Conservation (phyloP, 2,888 invertebrate species). For the Agriopis aurantiaria region DNA sequence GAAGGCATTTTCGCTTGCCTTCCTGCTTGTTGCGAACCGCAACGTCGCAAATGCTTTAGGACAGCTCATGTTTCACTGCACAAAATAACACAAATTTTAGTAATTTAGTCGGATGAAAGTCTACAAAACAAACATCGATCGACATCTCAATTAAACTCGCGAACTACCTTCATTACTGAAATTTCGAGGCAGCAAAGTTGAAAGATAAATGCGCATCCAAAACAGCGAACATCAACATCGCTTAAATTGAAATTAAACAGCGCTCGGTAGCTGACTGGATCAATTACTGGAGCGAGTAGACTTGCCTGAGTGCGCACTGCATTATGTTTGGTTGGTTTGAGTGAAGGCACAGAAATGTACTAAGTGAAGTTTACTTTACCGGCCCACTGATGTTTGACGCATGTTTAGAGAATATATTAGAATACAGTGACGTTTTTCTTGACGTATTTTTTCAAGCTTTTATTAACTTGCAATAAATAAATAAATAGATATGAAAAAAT, state of each 20-base stretch:
- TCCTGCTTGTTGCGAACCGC: too few relatives aligned
- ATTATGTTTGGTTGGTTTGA: constrained; percentile 21
- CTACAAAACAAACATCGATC: constrained; percentile 18
- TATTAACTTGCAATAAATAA: too few relatives aligned
- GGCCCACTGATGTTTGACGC: neutral
- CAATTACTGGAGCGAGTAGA: constrained; percentile 31
- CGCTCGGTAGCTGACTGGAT: constrained; percentile 35
- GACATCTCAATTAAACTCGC: constrained; percentile 30
- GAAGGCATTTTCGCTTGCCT: too few relatives aligned
- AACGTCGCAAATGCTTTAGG: too few relatives aligned
- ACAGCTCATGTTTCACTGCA: neutral
- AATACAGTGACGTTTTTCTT: too few relatives aligned
- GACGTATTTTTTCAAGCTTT: too few relatives aligned
- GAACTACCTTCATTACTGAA: constrained; percentile 40
- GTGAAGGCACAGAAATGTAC: neutral
- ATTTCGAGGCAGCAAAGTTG: constrained; percentile 33
- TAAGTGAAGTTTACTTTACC: constrained; percentile 11
- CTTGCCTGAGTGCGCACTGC: constrained; percentile 19
- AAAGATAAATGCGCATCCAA: constrained; percentile 46
- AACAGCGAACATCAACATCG: constrained; percentile 41
- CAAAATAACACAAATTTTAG: neutral
- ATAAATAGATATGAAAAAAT: too few relatives aligned
- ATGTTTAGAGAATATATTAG: too few relatives aligned
- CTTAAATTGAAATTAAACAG: constrained; percentile 48
- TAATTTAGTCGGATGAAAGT: neutral